Evolutionary conservation across 92 coral and sea anemone genomes (phyloP).

Genomic region (Isaurus tuberculatus): DNA sequence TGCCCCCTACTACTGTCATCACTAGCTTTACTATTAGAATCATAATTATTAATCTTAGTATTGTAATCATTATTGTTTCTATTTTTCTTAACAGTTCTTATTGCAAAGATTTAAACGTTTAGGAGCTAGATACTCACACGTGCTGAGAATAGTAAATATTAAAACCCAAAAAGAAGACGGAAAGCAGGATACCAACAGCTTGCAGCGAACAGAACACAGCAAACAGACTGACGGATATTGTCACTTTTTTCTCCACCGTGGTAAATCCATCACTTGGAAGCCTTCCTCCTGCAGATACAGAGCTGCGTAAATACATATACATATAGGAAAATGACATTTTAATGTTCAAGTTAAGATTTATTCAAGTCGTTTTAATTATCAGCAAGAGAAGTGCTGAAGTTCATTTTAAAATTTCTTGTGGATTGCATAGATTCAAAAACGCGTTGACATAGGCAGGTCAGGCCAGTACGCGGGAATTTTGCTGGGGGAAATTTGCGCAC

Average conservation of each 20-base stretch:
- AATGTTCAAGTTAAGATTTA: no score
- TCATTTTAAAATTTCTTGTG: no score
- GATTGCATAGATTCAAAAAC: no score
- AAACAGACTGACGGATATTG: conserved; percentile 57
- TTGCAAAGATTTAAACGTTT: background rate
- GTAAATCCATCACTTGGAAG: conserved; percentile 65
- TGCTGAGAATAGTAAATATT: conserved; percentile 65
- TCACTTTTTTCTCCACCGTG: conserved; percentile 37
- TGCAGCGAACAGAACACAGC: conserved; percentile 60
- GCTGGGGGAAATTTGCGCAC: no score
- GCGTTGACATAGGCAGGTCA: no score
- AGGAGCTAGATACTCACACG: conserved; percentile 41
- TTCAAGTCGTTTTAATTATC: no score
- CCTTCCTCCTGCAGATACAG: conserved; percentile 53
- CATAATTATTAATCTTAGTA: background rate
- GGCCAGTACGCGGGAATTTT: no score
- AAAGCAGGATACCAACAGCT: conserved; percentile 66
- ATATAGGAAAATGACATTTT: no score
- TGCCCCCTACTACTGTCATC: no score
- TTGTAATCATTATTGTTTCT: no score
- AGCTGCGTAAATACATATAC: background rate
- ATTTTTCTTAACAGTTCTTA: no score
- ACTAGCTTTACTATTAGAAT: background rate
- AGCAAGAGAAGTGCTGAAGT: no score
- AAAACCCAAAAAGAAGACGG: conserved; percentile 65